Evolutionary conservation across 1,140 invertebrate species (phyloP), one percentile per base, ranked within the genome.

Genomic region (Drosophila elegans): DNA sequence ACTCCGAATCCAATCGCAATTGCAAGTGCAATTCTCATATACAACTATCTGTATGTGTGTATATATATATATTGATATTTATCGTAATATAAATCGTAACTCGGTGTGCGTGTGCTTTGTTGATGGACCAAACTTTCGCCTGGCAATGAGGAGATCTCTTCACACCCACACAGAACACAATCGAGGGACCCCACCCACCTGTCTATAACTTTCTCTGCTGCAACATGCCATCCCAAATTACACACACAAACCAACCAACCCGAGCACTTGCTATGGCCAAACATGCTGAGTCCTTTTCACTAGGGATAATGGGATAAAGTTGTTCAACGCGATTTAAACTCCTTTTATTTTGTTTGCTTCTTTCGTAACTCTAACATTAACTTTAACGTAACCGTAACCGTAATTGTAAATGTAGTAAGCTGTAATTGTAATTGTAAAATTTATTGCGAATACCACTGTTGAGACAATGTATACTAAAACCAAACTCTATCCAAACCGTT

Each of bases 401-500:
- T 67, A 73, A 74, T 4, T 25, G 52, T 39, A 54, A 39, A 32
- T 7, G 39, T 10, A 13, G 62, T 64, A 61, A 66, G 16, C 32
- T 69, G 66, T 69, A 66, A 64, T 53, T 66, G 60, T 64, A 44
- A 38, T 66, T 29, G 61, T 46, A 54, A 36, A 25, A 11, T 29
- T 51, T 46, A 29, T 48, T 39, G 48, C 51, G 29, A 64, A 61
- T 11, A 29, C 10, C 32, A 25, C 34, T 13, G 54, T 52, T 68
- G 61, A 45, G 59, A 83, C 61, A 77, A 78, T 78, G 69, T 80
- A 85, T 90, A 90, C 86, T 90, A 90, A 90, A 90, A 90, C 83
- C 80, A 76, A 79, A 88, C 80, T 88, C 80, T 85, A 81, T 89
- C 73, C 71, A 84, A 89, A 90, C 55, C 79, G 85, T 88, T 91